Evolutionary conservation across 92 coral and sea anemone genomes (phyloP).

Genomic region (Parazoanthus swiftii): DNA sequence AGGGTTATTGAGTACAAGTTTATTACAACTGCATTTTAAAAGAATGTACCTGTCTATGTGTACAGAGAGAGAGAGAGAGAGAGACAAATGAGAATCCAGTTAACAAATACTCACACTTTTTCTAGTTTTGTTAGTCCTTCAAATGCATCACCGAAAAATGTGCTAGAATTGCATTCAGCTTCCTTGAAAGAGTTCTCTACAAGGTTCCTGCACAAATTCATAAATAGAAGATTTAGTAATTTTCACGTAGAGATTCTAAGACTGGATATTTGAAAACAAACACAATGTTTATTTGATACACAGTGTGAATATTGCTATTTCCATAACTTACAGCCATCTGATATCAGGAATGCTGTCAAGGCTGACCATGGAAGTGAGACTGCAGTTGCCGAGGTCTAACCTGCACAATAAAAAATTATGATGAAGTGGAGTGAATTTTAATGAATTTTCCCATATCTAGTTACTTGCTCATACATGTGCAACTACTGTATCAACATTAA

Average conservation of each 20-base stretch:
- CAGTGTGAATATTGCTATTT: no score
- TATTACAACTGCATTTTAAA: no score
- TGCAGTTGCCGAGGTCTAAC: conserved; percentile 74
- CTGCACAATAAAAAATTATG: conserved; percentile 28
- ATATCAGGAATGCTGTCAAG: conserved; percentile 35
- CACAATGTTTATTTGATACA: no score
- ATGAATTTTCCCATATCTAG: not conserved
- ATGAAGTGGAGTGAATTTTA: not conserved
- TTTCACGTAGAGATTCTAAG: no score
- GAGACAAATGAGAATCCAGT: not conserved
- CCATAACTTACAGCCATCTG: conserved; percentile 67
- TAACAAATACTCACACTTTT: conserved; percentile 56
- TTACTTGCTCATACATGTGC: no score
- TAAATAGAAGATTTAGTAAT: not conserved
- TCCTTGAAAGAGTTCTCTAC: conserved; percentile 2
- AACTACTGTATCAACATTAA: no score
- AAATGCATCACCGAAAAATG: conserved; percentile 38
- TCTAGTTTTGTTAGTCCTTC: conserved; percentile 63
- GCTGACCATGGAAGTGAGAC: conserved; percentile 42
- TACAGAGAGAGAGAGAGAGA: not conserved
- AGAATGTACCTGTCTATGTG: no score
- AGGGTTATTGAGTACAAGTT: no score
- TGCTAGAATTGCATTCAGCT: conserved; percentile 26
- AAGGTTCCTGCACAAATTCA: conserved; percentile 21
- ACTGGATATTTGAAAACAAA: no score